Percentiles rank a stretch among this genome's conserved stretches.
Conservation (phyloP, 2,797 vertebrate species). For the Oceanodroma leucorhoa region DNA sequence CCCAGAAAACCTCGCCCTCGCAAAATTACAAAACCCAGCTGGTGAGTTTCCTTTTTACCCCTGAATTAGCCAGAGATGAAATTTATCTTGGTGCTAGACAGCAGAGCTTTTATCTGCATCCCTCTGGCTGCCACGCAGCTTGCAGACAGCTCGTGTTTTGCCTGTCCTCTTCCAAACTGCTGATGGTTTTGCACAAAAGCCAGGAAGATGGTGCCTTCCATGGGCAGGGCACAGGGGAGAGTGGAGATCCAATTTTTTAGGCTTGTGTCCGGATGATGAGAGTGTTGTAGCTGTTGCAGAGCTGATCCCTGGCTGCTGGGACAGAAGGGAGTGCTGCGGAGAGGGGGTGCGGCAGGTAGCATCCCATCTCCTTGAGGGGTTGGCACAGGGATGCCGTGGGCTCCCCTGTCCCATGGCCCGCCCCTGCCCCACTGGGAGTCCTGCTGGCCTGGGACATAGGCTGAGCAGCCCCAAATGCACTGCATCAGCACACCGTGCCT, state of each 20-base stretch:
- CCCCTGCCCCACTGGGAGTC: not conserved
- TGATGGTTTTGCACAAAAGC: not conserved
- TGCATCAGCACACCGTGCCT: fast-evolving
- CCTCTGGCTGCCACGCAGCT: not conserved
- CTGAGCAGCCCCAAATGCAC: not conserved
- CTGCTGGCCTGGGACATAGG: not conserved
- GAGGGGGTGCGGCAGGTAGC: fast-evolving
- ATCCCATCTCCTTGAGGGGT: fast-evolving
- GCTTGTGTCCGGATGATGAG: not conserved
- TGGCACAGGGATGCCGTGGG: not conserved
- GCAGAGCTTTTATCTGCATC: conserved; percentile 31
- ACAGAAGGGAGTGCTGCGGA: not conserved
- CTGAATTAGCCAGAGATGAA: conserved; percentile 28
- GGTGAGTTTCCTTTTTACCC: not conserved
- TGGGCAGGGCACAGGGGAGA: not conserved
- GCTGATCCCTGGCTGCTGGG: not conserved
- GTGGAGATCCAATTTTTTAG: not conserved
- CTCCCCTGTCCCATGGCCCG: fast-evolving
- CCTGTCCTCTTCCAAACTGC: not conserved
- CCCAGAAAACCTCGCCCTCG: not conserved
- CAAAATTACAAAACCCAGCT: conserved; percentile 23
- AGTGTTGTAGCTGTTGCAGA: not conserved
- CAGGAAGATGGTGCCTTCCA: not conserved
- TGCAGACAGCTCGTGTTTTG: not conserved
- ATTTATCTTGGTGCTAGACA: not conserved